Conservation (phyloP, 1,140 invertebrate species). For the Mya arenaria region DNA sequence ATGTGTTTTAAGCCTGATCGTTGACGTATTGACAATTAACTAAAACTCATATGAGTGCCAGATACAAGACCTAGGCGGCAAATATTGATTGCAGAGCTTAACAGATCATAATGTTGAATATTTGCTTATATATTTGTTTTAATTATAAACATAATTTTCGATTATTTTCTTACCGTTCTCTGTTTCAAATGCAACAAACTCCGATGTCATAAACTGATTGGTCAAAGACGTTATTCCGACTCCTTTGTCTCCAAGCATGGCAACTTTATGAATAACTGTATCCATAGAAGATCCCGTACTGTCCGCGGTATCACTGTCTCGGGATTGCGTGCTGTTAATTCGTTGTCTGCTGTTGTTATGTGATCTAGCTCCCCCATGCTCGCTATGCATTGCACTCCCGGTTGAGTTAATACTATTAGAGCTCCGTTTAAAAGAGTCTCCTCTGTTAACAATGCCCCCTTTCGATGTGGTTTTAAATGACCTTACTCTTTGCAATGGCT, state of each 20-base stretch:
- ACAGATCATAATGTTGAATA: too few species aligned
- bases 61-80: too few species aligned
- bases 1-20: too few species aligned
- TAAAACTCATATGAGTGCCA: too few species aligned
- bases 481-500: constrained; percentile 89
- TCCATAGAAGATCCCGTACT: constrained; percentile 45
- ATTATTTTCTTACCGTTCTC: constrained; percentile 27
- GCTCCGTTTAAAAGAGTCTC: constrained; percentile 89
- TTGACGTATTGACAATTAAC: too few species aligned
- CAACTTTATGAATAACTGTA: constrained; percentile 86
- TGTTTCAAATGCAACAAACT: constrained; percentile 87
- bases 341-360: constrained; percentile 21
- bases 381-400: constrained; percentile 82
- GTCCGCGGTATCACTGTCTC: constrained; percentile 24
- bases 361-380: constrained; percentile 35
- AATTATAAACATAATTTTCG: too few species aligned
- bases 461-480: constrained; percentile 95
- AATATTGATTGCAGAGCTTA: too few species aligned
- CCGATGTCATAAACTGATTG: constrained; percentile 96
- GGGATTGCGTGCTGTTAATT: constrained; percentile 34
- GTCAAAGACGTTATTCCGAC: constrained; percentile 94
- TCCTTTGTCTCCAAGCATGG: constrained; percentile 91
- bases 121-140: too few species aligned
- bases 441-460: constrained; percentile 94
- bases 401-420: constrained; percentile 86